Evolutionary conservation across 2,888 invertebrate genomes (phyloP).

Genomic region (Ophion ellenae): DNA sequence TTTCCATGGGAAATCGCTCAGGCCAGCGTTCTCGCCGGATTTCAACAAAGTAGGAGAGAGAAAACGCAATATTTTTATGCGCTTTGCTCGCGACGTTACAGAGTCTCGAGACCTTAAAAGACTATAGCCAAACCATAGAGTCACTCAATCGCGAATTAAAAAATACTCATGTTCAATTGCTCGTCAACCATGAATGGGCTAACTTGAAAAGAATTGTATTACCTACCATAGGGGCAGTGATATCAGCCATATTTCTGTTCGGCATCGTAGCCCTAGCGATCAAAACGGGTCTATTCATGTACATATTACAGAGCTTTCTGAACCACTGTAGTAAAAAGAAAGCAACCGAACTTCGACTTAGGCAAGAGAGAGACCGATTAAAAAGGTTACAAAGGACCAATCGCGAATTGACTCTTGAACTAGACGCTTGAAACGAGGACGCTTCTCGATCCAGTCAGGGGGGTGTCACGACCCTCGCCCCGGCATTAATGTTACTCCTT

Average conservation of each 20-base stretch:
- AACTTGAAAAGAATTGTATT: constrained; percentile 32
- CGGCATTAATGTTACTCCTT: background rate
- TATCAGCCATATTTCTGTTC: constrained; percentile 16
- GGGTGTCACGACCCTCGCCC: constrained; percentile 4
- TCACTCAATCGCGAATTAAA: background rate
- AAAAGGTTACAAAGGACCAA: constrained; percentile 26
- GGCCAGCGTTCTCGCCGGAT: too few species aligned
- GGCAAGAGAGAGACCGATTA: constrained; percentile 7
- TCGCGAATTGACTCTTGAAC: background rate
- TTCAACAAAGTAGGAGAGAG: too few species aligned
- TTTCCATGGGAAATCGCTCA: too few species aligned
- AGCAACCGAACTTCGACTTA: constrained; percentile 8
- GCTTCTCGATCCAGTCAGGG: constrained; percentile 18
- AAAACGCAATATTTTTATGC: too few species aligned
- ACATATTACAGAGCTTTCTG: constrained; percentile 2
- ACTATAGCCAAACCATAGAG: constrained; percentile 34
- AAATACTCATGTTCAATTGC: constrained; percentile 20
- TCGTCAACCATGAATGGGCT: constrained; percentile 32
- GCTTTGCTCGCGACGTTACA: too few species aligned
- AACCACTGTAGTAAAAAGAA: constrained; percentile 10
- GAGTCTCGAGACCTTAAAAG: constrained; percentile 21
- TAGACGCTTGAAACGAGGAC: constrained; percentile 23
- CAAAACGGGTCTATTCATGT: constrained; percentile 31
- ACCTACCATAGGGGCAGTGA: constrained; percentile 15
- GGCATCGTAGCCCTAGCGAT: constrained; percentile 17